phyloP scores from a whole-genome alignment of 1,140 invertebrate species.

The Drosophila varians region DNA sequence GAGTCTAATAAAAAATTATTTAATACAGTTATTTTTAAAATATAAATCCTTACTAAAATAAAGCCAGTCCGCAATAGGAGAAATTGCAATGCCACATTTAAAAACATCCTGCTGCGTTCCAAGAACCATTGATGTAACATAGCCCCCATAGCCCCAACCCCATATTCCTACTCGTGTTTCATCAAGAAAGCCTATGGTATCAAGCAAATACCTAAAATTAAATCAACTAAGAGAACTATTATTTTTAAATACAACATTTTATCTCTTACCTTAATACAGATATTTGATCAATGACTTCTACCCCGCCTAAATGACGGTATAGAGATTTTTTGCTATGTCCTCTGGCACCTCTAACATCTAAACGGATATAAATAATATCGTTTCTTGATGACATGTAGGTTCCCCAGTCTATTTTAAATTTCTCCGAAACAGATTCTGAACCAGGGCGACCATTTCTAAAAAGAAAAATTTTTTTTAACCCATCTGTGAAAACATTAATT shows the following conservation, averaged over 20 bases:
- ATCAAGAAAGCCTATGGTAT: constrained; percentile 93
- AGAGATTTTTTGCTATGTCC: constrained; percentile 92
- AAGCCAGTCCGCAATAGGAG: constrained; percentile 97
- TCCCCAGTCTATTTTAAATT: constrained; percentile 94
- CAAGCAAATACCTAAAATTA: constrained; percentile 89
- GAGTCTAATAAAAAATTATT: constrained; percentile 88
- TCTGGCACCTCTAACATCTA: constrained; percentile 94
- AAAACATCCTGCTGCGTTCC: constrained; percentile 93
- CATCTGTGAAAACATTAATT: no score
- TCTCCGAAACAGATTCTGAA: constrained; percentile 93
- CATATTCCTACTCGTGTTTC: constrained; percentile 94
- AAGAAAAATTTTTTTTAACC: constrained; percentile 53
- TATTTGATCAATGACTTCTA: constrained; percentile 95
- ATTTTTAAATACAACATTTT: neutral
- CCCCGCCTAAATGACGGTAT: constrained; percentile 91
- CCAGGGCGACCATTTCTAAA: constrained; percentile 95
- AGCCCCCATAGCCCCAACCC: constrained; percentile 99
- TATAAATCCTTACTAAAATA: constrained; percentile 92
- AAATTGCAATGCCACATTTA: constrained; percentile 96
- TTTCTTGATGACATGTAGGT: constrained; percentile 96
- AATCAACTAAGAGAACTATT: neutral
- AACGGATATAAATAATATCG: constrained; percentile 94
- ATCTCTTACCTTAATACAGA: constrained; percentile 89
- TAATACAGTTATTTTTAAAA: neutral
- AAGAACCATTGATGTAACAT: constrained; percentile 94